phyloP scores from a whole-genome alignment of 2,888 invertebrate genomes.

The Altica lythri region DNA sequence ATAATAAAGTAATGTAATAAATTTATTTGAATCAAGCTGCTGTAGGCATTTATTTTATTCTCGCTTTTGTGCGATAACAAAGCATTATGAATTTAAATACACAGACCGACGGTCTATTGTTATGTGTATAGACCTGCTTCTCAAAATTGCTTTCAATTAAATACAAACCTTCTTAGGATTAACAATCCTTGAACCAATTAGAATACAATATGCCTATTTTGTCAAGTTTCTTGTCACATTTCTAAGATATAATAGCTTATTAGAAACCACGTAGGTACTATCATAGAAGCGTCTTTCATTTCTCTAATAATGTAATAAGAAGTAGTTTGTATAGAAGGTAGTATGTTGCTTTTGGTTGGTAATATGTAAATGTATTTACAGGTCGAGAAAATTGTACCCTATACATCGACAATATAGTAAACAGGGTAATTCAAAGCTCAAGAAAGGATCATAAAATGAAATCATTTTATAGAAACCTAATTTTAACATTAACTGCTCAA shows the following conservation, averaged over 20 bases:
- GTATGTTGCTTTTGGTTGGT: constrained; percentile 1
- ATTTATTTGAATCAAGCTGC: not conserved
- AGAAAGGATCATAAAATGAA: too few relatives aligned
- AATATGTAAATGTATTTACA: constrained; percentile 14
- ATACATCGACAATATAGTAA: too few relatives aligned
- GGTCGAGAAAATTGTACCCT: too few relatives aligned
- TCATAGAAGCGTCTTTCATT: not conserved
- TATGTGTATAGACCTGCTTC: constrained; percentile 11
- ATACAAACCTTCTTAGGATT: constrained; percentile 5
- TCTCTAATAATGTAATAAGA: too few relatives aligned
- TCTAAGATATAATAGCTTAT: constrained; percentile 14
- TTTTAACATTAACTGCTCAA: too few relatives aligned
- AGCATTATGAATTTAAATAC: constrained; percentile 1
- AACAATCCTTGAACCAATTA: constrained; percentile 19
- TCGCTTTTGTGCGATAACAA: not conserved
- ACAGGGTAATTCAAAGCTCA: too few relatives aligned
- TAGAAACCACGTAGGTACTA: constrained; percentile 12
- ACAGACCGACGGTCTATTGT: constrained; percentile 1
- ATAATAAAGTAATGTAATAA: too few relatives aligned
- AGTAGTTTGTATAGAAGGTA: too few relatives aligned
- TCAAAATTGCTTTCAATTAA: constrained; percentile 17
- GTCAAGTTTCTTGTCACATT: constrained; percentile 13
- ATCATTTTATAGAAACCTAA: too few relatives aligned
- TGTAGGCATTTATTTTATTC: too few relatives aligned
- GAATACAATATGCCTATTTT: constrained; percentile 16